A percentile compares a stretch with the other conserved stretches of the same genome.
phyloP scores from a whole-genome alignment of 2,888 invertebrate species.

The Thecophora atra region DNA sequence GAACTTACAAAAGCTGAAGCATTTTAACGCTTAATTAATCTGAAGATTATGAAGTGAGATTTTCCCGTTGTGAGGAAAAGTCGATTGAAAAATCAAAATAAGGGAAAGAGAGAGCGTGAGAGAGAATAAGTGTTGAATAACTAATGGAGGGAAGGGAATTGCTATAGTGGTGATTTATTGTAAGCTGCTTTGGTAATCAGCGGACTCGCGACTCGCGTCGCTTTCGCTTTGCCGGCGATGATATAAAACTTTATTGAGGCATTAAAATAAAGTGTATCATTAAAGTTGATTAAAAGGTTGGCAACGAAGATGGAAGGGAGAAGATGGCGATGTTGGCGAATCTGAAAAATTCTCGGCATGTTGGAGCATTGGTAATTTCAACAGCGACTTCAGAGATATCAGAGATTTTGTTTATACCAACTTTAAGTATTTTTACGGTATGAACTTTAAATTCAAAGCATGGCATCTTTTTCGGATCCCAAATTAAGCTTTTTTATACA shows the following conservation, averaged over 20 bases:
- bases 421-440: too few species aligned
- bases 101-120: too few species aligned
- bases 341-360: too few species aligned
- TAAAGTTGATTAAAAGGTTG: neutral
- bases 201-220: neutral
- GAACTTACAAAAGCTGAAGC: conserved; percentile 2
- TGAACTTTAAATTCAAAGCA: too few species aligned
- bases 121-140: too few species aligned
- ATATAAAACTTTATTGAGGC: conserved; percentile 9
- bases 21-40: conserved; percentile 21
- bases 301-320: neutral
- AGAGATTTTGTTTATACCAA: too few species aligned
- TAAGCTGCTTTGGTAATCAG: neutral
- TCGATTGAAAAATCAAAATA: too few species aligned
- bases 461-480: too few species aligned
- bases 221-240: neutral
- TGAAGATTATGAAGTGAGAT: conserved; percentile 3
- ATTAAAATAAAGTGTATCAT: conserved; percentile 13
- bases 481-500: too few species aligned
- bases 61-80: neutral
- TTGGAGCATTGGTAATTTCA: too few species aligned
- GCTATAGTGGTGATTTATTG: neutral
- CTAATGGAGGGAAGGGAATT: too few species aligned
- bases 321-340: neutral
- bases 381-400: too few species aligned